These are phyloP conservation scores for Rhinatrema bivittatum DNA, from an alignment of 2,797 vertebrate species.

Conservation along the genomic window DNA sequence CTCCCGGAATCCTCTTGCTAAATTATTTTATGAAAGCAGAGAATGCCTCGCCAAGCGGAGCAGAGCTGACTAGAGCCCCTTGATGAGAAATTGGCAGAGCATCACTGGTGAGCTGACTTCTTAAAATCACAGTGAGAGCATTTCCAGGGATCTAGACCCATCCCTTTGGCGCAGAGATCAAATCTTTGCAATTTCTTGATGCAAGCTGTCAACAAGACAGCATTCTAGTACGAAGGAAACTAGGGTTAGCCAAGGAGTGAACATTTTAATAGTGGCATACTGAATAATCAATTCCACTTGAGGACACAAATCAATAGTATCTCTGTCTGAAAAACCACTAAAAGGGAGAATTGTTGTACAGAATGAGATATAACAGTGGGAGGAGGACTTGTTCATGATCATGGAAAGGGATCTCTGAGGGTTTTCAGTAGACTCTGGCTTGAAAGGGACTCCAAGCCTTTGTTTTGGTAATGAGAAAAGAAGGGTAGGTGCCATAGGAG, in stretches of 20 bases:
- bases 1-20: no score
- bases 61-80: no score
- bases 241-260: conserved; percentile 16
- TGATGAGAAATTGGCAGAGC: no score
- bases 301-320: conserved; percentile 19
- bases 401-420: neutral
- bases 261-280: conserved; percentile 29
- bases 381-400: neutral
- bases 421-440: conserved; percentile 3
- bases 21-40: no score
- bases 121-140: conserved; percentile 16
- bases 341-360: conserved; percentile 15
- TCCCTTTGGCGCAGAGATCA: conserved; percentile 20
- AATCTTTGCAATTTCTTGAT: conserved; percentile 26
- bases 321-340: conserved; percentile 28
- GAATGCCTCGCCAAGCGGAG: no score
- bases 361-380: conserved; percentile 14
- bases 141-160: conserved; percentile 13
- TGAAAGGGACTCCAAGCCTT: neutral
- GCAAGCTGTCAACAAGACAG: conserved; percentile 24
- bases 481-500: no score
- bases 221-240: conserved; percentile 20
- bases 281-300: conserved; percentile 35
- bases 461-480: no score
- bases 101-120: neutral